phyloP scores from a whole-genome alignment of 2,888 invertebrate species.

The Lomographa bimaculata region DNA sequence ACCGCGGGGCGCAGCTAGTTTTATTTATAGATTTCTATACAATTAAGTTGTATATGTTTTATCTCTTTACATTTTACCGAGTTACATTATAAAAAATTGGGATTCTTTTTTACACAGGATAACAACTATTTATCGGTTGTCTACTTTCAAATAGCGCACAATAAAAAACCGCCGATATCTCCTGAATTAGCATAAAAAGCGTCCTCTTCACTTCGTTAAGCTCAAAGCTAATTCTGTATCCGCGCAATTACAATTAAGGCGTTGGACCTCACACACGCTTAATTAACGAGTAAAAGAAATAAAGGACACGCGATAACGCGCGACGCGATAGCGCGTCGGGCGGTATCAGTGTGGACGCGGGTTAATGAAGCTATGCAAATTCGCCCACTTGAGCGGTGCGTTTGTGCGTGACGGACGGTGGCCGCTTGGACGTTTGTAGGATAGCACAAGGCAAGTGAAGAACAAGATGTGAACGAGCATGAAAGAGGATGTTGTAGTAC shows the following conservation, averaged over 20 bases:
- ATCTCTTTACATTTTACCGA: no score
- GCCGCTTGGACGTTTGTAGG: conserved; percentile 4
- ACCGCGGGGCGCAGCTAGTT: no score
- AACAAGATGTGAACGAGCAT: no score
- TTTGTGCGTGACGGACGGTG: conserved; percentile 37
- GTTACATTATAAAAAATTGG: no score
- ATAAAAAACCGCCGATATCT: conserved; percentile 15
- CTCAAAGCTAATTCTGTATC: conserved; percentile 44
- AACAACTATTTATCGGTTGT: no score
- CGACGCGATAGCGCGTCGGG: conserved; percentile 21
- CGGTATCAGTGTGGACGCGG: conserved; percentile 43
- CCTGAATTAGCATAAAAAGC: conserved; percentile 17
- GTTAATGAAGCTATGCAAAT: conserved; percentile 69
- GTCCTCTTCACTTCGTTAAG: conserved; percentile 15
- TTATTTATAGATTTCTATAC: no score
- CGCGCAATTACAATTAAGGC: conserved; percentile 65
- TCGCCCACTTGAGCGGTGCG: conserved; percentile 43
- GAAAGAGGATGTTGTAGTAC: no score
- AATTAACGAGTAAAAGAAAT: conserved; percentile 53
- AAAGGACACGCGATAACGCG: conserved; percentile 41
- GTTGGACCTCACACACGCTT: conserved; percentile 69
- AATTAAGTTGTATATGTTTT: no score
- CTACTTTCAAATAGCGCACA: conserved; percentile 2
- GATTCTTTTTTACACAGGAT: not conserved
- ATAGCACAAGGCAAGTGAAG: no score